phyloP scores from a whole-genome alignment of 2,888 invertebrate species.

The Dicycla oo region DNA sequence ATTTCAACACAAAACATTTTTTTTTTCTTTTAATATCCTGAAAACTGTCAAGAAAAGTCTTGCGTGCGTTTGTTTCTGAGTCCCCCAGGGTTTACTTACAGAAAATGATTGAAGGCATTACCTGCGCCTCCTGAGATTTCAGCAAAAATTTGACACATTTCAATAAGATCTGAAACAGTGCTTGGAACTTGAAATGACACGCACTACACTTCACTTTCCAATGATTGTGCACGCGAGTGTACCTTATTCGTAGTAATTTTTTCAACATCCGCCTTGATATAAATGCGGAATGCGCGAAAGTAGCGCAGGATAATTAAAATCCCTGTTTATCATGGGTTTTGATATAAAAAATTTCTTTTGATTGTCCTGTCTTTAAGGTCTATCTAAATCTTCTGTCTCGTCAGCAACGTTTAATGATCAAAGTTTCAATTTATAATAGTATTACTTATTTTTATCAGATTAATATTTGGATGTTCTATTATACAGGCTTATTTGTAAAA shows the following conservation, averaged over 20 bases:
- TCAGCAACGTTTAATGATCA: no score
- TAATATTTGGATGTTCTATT: no score
- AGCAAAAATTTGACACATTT: neutral
- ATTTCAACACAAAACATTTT: no score
- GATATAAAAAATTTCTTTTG: slow-evolving; percentile 37
- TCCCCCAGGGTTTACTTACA: neutral
- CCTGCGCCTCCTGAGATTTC: neutral
- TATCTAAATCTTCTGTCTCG: neutral
- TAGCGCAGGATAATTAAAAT: slow-evolving; percentile 77
- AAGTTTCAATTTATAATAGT: neutral
- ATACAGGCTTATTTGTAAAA: no score
- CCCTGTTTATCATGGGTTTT: slow-evolving; percentile 66
- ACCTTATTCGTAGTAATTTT: slow-evolving; percentile 71
- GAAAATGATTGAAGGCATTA: neutral
- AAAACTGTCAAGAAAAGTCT: neutral
- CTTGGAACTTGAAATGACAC: neutral
- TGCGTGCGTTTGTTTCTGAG: no score
- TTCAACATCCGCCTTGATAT: slow-evolving; percentile 75
- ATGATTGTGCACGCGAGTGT: slow-evolving; percentile 56
- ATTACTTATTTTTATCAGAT: neutral
- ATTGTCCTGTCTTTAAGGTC: neutral
- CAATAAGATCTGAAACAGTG: no score
- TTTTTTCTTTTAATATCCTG: neutral
- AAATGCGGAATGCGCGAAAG: slow-evolving; percentile 75
- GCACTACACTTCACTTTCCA: neutral